phyloP scores from a whole-genome alignment of 2,888 invertebrate genomes.

The Cataglyphis albicans region DNA sequence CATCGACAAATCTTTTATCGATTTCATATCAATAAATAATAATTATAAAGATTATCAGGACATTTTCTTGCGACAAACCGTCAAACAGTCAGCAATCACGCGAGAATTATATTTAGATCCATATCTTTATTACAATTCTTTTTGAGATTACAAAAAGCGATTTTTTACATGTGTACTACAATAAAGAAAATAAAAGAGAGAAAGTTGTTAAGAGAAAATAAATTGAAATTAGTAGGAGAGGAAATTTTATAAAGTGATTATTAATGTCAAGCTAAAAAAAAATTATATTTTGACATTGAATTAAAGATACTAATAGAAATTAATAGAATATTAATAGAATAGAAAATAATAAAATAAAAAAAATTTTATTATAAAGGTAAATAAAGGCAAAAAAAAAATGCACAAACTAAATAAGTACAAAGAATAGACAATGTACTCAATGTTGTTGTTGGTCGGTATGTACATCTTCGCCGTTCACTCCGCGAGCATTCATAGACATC shows the following conservation, averaged over 20 bases:
- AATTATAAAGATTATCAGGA: conserved; percentile 8
- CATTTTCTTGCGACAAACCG: neutral
- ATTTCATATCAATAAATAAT: neutral
- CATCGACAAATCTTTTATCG: neutral
- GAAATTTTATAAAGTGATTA: neutral
- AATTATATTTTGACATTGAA: neutral
- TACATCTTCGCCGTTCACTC: conserved; percentile 15
- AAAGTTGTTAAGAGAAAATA: neutral
- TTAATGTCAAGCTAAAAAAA: neutral
- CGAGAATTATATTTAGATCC: neutral
- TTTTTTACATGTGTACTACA: neutral
- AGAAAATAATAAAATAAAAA: neutral
- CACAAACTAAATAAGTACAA: conserved; percentile 1
- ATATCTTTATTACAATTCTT: conserved; percentile 1
- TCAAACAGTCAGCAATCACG: neutral
- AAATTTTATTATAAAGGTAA: neutral
- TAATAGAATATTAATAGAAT: neutral
- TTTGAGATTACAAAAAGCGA: neutral
- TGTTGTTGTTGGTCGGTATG: conserved; percentile 8
- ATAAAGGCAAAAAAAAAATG: neutral
- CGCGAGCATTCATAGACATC: conserved; percentile 36
- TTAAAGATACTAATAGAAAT: neutral
- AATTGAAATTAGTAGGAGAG: neutral
- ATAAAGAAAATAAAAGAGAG: neutral
- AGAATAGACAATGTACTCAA: conserved; percentile 32